Conservation (phyloP, 2,113 vertebrate genomes). For the Sinocyclocheilus grahami region DNA sequence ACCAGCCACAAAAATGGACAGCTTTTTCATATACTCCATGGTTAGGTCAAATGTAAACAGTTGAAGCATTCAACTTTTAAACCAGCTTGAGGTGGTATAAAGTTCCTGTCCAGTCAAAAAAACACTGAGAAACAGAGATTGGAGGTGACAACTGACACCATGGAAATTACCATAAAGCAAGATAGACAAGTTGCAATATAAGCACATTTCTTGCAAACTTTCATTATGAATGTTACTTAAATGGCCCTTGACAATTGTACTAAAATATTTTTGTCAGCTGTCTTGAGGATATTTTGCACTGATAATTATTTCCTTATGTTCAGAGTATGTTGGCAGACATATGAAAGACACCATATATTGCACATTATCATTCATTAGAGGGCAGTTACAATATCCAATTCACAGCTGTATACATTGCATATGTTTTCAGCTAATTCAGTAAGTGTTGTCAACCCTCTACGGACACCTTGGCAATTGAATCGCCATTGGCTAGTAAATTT, state of each 20-base stretch:
- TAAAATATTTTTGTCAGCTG: background rate
- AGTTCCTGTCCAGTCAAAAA: background rate
- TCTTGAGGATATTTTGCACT: background rate
- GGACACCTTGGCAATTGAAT: too few species aligned
- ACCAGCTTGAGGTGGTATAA: background rate
- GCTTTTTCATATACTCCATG: background rate
- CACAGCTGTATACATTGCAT: background rate
- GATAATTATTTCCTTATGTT: background rate
- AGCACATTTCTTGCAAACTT: background rate
- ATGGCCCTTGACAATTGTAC: background rate
- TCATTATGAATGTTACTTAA: background rate
- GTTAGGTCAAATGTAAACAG: conserved; percentile 1
- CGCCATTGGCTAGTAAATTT: too few species aligned
- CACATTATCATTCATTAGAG: background rate
- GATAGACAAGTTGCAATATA: background rate
- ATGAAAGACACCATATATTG: background rate
- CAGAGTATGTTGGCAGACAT: too few species aligned
- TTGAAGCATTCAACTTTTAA: background rate
- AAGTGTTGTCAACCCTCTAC: background rate
- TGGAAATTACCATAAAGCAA: background rate
- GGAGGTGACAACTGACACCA: background rate
- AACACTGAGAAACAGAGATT: background rate
- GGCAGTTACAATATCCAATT: background rate
- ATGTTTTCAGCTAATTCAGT: background rate
- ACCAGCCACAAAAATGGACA: conserved; percentile 5